Base-by-base conservation (phyloP, 2,113 vertebrate genomes). In the Pycnonotus jocosus region DNA sequence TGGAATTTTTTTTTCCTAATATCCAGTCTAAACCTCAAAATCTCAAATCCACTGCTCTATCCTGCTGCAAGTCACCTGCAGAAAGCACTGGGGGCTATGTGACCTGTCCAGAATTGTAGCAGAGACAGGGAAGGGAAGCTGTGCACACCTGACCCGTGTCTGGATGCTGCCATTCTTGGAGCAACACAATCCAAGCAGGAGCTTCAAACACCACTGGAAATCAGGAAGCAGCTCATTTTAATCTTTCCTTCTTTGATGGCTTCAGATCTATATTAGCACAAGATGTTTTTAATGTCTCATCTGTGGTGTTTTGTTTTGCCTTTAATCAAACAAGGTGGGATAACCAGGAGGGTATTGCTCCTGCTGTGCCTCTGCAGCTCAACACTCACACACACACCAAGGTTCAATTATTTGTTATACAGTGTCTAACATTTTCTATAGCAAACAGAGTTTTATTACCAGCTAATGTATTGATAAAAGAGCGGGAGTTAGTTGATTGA, bases 401-500 rank as follows among this genome's bases (percentile, higher is more conserved):
- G 21, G 27, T 27, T 50, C 94, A 78, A 54, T 81, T 64, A 68
- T 80, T 93, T 76, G 45, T 79, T 90, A 83, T 4, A 42, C 83
- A 21, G 65, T 8, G 18, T 48, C 79, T 90, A 51, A 76, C 69
- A 92, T 84, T 87, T 86, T 71, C 64, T 71, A 53, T 25, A 90
- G 90, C 37, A 80, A 94, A 85, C 57, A 60, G 80, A 70, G 78
- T 40, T 93, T 89, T 90, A 69, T 81, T 87, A 86, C 92, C 93
- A 86, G 92, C 69, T 96, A 80, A 78, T 69, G 44, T 30, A 66
- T 73, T 65, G 95, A 93, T 68, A 72, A 58, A 86, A 62, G 68
- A 90, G 57, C 28, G 17, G 4, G 70, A 60, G 66, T 72, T 65
- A 66, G 84, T 72, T 37, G 10, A 92, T 54, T 50, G 87, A 95